phyloP scores from a whole-genome alignment of 2,797 vertebrate species.

The Sebastes minor region DNA sequence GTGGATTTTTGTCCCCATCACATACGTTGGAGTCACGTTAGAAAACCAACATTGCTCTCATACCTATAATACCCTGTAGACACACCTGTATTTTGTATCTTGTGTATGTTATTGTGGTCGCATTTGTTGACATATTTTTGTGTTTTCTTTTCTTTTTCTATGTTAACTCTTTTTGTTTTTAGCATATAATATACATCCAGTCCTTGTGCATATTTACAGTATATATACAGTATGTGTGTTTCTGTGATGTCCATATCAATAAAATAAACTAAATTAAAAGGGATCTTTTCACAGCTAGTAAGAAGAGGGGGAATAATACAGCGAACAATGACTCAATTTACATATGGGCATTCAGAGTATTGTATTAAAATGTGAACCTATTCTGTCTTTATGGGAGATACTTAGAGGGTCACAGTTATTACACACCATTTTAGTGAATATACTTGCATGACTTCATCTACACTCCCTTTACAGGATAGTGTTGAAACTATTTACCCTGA shows the following conservation, averaged over 20 bases:
- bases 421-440: neutral
- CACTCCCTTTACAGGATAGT: neutral
- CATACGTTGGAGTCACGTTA: neutral
- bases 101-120: too few relatives aligned
- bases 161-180: too few relatives aligned
- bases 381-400: neutral
- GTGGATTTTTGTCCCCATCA: neutral
- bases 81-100: too few relatives aligned
- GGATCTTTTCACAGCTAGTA: neutral
- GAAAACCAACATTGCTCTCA: too few relatives aligned
- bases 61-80: too few relatives aligned
- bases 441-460: neutral
- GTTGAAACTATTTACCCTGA: neutral
- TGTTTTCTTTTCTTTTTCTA: too few relatives aligned
- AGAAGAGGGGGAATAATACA: neutral
- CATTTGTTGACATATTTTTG: too few relatives aligned
- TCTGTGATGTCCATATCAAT: too few relatives aligned
- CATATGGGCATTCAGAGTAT: neutral
- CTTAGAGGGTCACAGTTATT: neutral
- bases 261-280: neutral
- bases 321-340: neutral
- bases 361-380: neutral
- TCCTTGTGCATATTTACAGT: too few relatives aligned
- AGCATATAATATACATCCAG: too few relatives aligned
- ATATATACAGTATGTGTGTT: too few relatives aligned